Conservation (phyloP, 1,140 invertebrate genomes). For the Geopemphigus sp. region DNA sequence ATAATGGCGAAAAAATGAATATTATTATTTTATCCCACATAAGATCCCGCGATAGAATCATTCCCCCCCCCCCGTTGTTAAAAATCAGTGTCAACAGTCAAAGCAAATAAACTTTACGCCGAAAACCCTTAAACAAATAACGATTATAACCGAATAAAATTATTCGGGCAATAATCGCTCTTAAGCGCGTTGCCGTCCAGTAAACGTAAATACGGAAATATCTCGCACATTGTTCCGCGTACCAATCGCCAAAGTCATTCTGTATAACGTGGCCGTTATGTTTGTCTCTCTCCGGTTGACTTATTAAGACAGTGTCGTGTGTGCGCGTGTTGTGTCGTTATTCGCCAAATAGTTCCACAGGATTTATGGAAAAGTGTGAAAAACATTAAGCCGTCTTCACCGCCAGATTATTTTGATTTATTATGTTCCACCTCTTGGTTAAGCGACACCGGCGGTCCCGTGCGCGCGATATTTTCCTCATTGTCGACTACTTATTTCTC, state of each 20-base stretch:
- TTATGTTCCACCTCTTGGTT: neutral
- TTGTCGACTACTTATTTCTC: constrained; percentile 9
- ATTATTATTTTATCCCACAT: neutral
- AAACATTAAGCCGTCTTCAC: constrained; percentile 13
- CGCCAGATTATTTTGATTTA: constrained; percentile 42
- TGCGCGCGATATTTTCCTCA: neutral
- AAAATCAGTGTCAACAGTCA: neutral
- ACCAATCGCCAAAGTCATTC: neutral
- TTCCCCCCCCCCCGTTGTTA: neutral
- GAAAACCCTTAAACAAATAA: neutral
- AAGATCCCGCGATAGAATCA: too few species aligned
- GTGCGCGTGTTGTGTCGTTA: too few species aligned
- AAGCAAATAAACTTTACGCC: neutral
- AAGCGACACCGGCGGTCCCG: neutral
- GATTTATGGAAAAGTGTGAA: constrained; percentile 14
- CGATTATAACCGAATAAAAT: neutral
- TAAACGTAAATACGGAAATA: neutral
- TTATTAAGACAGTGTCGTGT: neutral
- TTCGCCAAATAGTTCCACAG: constrained; percentile 22
- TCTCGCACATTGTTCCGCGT: neutral
- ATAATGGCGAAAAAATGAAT: neutral
- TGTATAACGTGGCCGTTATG: neutral
- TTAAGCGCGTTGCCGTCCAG: neutral
- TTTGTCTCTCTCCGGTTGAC: neutral
- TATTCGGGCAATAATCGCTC: too few species aligned